phyloP scores from a whole-genome alignment of 2,888 invertebrate genomes.

The Marronus borbonicus region DNA sequence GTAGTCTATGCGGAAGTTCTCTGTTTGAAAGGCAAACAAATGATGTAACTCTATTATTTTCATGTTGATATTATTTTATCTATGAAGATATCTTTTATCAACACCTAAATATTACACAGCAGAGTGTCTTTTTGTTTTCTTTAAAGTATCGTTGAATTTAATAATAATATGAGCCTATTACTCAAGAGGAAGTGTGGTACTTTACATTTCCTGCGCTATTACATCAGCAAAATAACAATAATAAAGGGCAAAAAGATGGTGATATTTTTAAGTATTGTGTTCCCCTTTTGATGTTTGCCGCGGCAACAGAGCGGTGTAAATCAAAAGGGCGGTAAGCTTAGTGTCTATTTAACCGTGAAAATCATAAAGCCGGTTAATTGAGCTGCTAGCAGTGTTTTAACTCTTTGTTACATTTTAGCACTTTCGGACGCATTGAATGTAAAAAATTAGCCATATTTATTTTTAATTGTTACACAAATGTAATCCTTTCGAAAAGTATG shows the following conservation, averaged over 20 bases:
- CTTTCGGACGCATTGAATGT: not conserved
- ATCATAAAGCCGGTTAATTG: slow-evolving; percentile 34
- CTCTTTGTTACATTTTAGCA: slow-evolving; percentile 30
- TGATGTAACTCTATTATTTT: not conserved
- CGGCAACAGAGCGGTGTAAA: slow-evolving; percentile 26
- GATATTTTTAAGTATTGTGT: slow-evolving; percentile 33
- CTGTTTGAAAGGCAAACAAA: not conserved
- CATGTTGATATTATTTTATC: slow-evolving; percentile 7
- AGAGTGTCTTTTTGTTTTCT: too few relatives aligned
- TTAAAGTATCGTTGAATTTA: not conserved
- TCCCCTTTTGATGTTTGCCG: slow-evolving; percentile 41
- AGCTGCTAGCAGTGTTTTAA: not conserved
- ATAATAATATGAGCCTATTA: not conserved
- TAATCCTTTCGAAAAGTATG: slow-evolving; percentile 1
- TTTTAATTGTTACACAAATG: too few relatives aligned
- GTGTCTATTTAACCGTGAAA: slow-evolving; percentile 35
- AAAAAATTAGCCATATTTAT: slow-evolving; percentile 1
- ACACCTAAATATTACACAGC: not conserved
- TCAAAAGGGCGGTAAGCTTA: slow-evolving; percentile 28
- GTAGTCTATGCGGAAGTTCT: not conserved
- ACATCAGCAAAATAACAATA: not conserved
- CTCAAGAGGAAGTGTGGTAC: not conserved
- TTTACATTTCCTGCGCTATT: not conserved
- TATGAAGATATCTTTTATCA: not conserved
- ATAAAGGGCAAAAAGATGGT: slow-evolving; percentile 20